Conservation (phyloP, 2,797 vertebrate genomes). For the Liparis tanakae region DNA sequence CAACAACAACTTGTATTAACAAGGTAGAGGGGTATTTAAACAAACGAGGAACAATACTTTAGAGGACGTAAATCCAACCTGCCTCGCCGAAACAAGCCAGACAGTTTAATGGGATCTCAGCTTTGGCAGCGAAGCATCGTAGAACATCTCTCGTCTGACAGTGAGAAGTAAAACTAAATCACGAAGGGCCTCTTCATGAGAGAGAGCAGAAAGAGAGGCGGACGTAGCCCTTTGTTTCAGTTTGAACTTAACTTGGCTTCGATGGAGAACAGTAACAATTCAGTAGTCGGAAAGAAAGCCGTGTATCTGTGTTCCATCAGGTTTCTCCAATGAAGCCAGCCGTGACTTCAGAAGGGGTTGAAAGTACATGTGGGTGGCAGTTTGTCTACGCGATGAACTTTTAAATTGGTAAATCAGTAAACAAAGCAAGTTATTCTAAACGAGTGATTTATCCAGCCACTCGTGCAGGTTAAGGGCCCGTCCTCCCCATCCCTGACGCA, state of each 20-base stretch:
- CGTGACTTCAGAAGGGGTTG: slow-evolving; percentile 26
- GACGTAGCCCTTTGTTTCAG: slow-evolving; percentile 53
- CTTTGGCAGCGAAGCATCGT: slow-evolving; percentile 35
- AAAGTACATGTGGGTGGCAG: slow-evolving; percentile 41
- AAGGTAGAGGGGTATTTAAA: slow-evolving; percentile 40
- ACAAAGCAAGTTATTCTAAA: slow-evolving; percentile 52
- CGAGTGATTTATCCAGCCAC: slow-evolving; percentile 41
- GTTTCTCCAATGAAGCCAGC: slow-evolving; percentile 9
- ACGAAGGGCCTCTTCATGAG: slow-evolving; percentile 45
- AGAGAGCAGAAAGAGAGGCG: slow-evolving; percentile 50
- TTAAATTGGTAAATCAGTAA: slow-evolving; percentile 51
- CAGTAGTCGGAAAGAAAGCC: slow-evolving; percentile 11
- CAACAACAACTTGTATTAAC: not conserved
- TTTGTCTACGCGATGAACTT: slow-evolving; percentile 53
- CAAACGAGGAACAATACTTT: slow-evolving; percentile 27
- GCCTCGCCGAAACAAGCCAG: slow-evolving; percentile 40
- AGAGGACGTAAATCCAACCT: slow-evolving; percentile 22
- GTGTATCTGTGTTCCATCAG: slow-evolving; percentile 27
- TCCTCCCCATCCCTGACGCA: slow-evolving; percentile 65
- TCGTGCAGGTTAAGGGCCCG: slow-evolving; percentile 59
- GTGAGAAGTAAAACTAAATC: slow-evolving; percentile 62
- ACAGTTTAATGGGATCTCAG: slow-evolving; percentile 48
- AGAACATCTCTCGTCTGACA: slow-evolving; percentile 45
- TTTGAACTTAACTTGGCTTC: slow-evolving; percentile 55
- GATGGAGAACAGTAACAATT: slow-evolving; percentile 37